Evolutionary conservation across 1,140 invertebrate species (phyloP), one percentile per base, ranked within the genome.

Genomic region (Polypedilum vanderplanki): DNA sequence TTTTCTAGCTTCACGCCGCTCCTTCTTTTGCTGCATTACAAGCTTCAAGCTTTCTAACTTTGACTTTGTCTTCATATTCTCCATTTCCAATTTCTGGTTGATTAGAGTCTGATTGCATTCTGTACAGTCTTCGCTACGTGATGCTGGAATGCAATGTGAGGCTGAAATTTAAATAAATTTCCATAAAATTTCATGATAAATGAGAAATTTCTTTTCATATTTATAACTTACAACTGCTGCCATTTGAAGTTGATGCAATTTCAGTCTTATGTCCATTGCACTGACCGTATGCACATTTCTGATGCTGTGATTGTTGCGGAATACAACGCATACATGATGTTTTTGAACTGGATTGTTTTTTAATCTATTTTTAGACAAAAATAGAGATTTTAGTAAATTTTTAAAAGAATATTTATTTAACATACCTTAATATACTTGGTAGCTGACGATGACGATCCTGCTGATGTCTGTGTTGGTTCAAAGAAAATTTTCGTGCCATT

Each of bases 21-120:
- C 91, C 74, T 93, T 89, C 78, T 91, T 88, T 80, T 96, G 92
- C 78, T 94, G 92, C 92, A 97, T 93, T 40, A 96, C 92, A 22
- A 93, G 85, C 76, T 93, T 88, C 15, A 96, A 84, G 75, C 93
- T 91, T 79, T 93, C 90, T 83, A 96, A 87, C 82, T 96, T 97
- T 65, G 90, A 90, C 77, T 93, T 90, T 5, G 91, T 93, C 76
- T 91, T 91, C 76, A 88, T 87, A 79, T 94, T 92, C 79, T 91
- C 92, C 79, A 86, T 79, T 83, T 87, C 85, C 79, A 86, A 78
- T 78, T 80, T 85, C 83, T 84, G 83, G 84, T 81, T 86, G 18
- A 70, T 70, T 22, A 70, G 17, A 80, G 75, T 80, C 79, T 77
- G 73, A 40, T 64, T 20, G 10, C 81, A 83, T 77, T 79, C 83